Evolutionary conservation across 2,113 vertebrate genomes (phyloP).

Genomic region (Protobothrops mucrosquamatus): DNA sequence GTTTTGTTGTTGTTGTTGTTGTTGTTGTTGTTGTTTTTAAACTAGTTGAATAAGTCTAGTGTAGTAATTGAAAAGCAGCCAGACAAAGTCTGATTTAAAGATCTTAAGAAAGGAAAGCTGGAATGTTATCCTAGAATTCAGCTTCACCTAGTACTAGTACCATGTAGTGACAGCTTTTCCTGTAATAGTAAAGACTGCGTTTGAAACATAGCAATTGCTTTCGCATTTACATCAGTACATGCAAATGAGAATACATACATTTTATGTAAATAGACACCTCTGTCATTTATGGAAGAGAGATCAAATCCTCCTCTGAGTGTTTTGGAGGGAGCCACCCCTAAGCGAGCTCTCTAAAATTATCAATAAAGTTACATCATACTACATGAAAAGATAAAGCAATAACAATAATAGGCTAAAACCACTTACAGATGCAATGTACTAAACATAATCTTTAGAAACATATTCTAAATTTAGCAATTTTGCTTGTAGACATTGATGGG

Average conservation of each 20-base stretch:
- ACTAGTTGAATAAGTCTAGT: background rate
- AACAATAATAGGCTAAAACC: constrained; percentile 12
- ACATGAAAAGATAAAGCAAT: constrained; percentile 13
- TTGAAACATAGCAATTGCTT: background rate
- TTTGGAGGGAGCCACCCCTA: background rate
- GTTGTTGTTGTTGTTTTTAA: no score
- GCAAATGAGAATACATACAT: background rate
- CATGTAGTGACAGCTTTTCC: background rate
- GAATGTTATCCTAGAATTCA: background rate
- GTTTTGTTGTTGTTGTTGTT: no score
- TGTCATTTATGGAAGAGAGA: background rate
- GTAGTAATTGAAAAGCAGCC: background rate
- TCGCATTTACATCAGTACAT: no score
- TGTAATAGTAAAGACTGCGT: background rate
- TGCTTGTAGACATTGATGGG: background rate
- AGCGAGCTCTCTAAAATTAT: background rate
- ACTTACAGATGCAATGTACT: background rate
- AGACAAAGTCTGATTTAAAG: background rate
- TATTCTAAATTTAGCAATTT: no score
- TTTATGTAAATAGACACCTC: background rate
- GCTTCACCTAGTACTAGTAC: background rate
- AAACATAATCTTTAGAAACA: background rate
- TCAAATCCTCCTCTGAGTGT: background rate
- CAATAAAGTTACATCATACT: background rate
- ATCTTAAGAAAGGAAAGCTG: background rate